These are phyloP conservation scores for Mythimna lalbum DNA, from an alignment of 2,888 invertebrate genomes.

Conservation along the genomic window DNA sequence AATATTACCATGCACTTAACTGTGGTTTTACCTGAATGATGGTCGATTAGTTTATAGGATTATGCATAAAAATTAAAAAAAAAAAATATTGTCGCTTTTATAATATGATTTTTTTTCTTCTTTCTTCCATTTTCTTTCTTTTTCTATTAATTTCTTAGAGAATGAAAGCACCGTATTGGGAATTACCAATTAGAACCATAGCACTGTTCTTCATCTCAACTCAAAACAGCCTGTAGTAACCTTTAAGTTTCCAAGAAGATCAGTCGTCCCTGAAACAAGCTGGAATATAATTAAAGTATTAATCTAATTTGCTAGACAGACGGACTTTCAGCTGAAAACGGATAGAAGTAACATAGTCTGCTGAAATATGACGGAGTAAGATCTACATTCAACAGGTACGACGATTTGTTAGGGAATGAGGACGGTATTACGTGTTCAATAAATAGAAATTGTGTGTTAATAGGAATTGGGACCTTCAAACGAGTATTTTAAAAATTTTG, in stretches of 20 bases:
- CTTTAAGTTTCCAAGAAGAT: not conserved
- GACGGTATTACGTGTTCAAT: slow-evolving; percentile 44
- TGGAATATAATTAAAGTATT: slow-evolving; percentile 46
- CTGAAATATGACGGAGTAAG: slow-evolving; percentile 52
- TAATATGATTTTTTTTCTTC: no score
- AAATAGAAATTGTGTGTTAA: not conserved
- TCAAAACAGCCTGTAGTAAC: not conserved
- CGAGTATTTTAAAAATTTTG: not conserved
- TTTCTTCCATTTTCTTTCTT: no score
- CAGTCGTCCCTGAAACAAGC: slow-evolving; percentile 6
- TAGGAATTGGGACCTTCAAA: not conserved
- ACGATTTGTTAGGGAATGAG: slow-evolving; percentile 26
- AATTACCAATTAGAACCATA: no score
- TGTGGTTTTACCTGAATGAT: no score
- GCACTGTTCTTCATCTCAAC: not conserved
- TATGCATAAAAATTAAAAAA: no score
- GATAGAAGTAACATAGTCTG: slow-evolving; percentile 37
- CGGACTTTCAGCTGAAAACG: slow-evolving; percentile 34
- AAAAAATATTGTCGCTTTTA: no score
- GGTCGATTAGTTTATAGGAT: no score
- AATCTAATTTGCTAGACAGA: slow-evolving; percentile 41
- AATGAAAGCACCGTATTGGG: no score
- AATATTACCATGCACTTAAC: no score
- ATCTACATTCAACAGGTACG: slow-evolving; percentile 57
- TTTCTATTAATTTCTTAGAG: no score